Evolutionary conservation across 2,797 vertebrate genomes (phyloP), one percentile per base, ranked within the genome.

Genomic region (Takifugu ocellatus): DNA sequence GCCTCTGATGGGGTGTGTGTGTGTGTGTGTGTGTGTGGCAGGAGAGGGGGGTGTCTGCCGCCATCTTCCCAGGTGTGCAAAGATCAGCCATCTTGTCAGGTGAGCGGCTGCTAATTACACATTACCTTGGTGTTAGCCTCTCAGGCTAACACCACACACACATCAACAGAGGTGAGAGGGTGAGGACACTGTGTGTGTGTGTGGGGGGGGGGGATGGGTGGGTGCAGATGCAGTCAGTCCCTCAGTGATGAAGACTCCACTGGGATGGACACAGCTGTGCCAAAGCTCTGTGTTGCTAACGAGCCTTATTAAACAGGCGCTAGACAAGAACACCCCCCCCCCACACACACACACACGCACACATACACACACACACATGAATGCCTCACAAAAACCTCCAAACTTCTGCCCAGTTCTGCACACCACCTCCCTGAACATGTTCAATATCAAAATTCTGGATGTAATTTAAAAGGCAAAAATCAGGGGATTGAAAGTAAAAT

Each of bases 191-290:
- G 5, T n/a, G 61, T 8, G 66, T 66, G 59, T 60, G 50, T 54
- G 31, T 69, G 52, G 60, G 50, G 54, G 60, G 49, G 26, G 12
- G 11, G n/a, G 29, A 52, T 49, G 59, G 71, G 78, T 85, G 86
- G 87, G 68, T 73, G 64, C 84, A 88, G 83, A 83, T 88, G 84
- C 74, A 79, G 61, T 55, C 67, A 72, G 75, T 85, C 82, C 84
- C 81, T 74, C 50, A 51, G 68, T 66, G 79, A 76, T 71, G 61
- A 75, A 77, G 70, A 74, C 71, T 89, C 85, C 82, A 25, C 63
- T 74, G 79, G 83, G 84, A 84, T 70, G 66, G 65, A 69, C 79
- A 83, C 89, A 89, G 88, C 84, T 90, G 86, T 87, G 83, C 81
- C 82, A 68, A 63, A 68, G 84, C 82, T 83, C 87, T 74, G 66